Base-by-base conservation (phyloP, 2,113 vertebrate species). In the Muntiacus muntjak region DNA sequence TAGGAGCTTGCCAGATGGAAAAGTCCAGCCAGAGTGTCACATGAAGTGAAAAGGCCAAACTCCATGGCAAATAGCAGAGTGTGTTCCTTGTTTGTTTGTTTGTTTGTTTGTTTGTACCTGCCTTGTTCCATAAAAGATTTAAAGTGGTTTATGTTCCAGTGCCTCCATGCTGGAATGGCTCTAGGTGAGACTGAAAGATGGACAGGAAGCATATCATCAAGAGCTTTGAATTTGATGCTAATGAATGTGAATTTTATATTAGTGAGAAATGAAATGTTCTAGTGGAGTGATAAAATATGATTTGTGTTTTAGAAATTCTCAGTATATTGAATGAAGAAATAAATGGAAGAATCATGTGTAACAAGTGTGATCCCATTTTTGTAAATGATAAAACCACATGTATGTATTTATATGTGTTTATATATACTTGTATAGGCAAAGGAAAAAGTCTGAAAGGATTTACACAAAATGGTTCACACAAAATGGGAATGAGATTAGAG, bases 61-160 rank as follows among this genome's bases (percentile, higher is more conserved):
- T 97, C 50, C 95, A 96, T 88, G 94, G 55, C 89, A 95, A 92
- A 92, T 88, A 93, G 55, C 89, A 95, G 87, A 95, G 84, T 94
- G 78, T 93, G 45, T 97, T 96, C 50, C 87, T 95, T 87, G 79
- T 92, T 97, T 89, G 87, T 96, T 97, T 92, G 76, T 97, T 40
- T 55, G 55, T 85, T 91, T 93, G 92, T 92, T 95, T 94, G 95
- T 97, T 95, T 93, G 87, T 98, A 84, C n/a, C 95, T 94, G 79
- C 94, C 93, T 95, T 95, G 58, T 97, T 96, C 79, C 84, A 94
- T 74, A 92, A 94, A 95, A 92, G 30, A 97, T 83, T 95, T 78
- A 86, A 82, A 23, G 15, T 89, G n/a, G 21, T 95, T 95, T 91
- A 82, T 96, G 45, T 64, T 94, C 78, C 36, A 95, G 87, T 94